Evolutionary conservation across 2,888 invertebrate genomes (phyloP), one percentile per base, ranked within the genome.

Genomic region (Coleophora flavipennella): DNA sequence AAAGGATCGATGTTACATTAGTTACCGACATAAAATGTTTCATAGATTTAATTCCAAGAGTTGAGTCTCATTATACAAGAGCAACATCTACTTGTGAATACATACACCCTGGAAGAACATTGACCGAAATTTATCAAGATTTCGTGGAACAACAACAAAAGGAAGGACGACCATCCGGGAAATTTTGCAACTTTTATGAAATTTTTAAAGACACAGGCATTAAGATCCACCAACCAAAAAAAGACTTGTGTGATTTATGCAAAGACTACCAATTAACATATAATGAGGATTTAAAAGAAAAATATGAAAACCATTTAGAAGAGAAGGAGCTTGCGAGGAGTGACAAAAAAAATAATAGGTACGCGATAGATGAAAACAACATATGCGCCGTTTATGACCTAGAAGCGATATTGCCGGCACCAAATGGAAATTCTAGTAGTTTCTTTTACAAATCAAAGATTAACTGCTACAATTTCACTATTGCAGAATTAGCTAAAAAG

Each of bases 381-480:
- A 43, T 29, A 47, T 50, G 50, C 10, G 48, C 36, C 33, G 41
- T 50, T 25, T 53, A 45, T 42, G 51, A 52, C 33, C 44, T 46
- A 33, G 38, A 51, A 38, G 51, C 49, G 8, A 48, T 49, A 6
- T 31, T 49, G 25, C 48, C 46, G 34, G 46, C 44, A 32, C 55
- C 51, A 20, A 43, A 35, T 36, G 51, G 53, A 13, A 39, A 47
- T 25, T 44, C 43, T 12, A 46, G 44, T 12, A 32, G 42, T 6
- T 55, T 55, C 42, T 57, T 49, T 43, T 57, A 53, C 39, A 53
- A 38, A 20, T 48, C 45, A 28, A 45, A 59, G 45, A 31, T 50
- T 11, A 51, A 50, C 39, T 37, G 43, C 33, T 44, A 45, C 35
- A 55, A 56, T 43, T 58, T 62, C 31, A 60, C 58, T 38, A 41